phyloP scores from a whole-genome alignment of 2,113 vertebrate species.

The Noctilio leporinus region DNA sequence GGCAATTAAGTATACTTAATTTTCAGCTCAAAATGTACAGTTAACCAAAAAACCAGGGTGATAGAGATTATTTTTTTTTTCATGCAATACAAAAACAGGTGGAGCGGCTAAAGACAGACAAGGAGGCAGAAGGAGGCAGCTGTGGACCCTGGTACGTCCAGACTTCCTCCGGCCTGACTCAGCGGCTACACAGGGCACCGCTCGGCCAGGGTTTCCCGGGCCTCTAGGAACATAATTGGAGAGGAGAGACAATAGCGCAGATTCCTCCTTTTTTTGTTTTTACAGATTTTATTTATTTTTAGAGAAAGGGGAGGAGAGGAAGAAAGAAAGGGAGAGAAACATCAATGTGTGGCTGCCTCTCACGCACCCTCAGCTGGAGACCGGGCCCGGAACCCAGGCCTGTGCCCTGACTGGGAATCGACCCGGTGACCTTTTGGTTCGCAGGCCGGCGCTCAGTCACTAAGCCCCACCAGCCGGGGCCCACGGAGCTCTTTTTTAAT shows the following conservation, averaged over 20 bases:
- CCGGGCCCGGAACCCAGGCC: too few species aligned
- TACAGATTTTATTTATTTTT: too few species aligned
- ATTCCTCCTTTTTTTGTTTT: too few species aligned
- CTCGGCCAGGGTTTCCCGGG: background rate
- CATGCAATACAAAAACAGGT: background rate
- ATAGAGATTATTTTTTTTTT: background rate
- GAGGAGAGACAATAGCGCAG: background rate
- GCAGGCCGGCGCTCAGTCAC: too few species aligned
- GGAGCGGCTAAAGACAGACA: background rate
- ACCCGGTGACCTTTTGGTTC: too few species aligned
- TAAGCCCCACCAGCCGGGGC: too few species aligned
- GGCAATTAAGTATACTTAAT: background rate
- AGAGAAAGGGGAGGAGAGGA: too few species aligned
- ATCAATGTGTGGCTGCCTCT: too few species aligned
- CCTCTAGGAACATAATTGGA: background rate
- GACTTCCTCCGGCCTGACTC: background rate
- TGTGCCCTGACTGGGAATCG: too few species aligned
- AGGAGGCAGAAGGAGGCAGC: background rate
- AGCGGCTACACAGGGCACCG: background rate
- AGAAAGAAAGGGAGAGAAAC: too few species aligned
- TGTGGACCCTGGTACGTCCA: background rate
- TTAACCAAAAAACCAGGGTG: background rate
- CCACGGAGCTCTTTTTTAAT: too few species aligned
- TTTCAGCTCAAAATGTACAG: conserved; percentile 7
- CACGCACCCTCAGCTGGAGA: too few species aligned